A percentile compares a stretch with the other conserved stretches of the same genome.
Conservation (phyloP, 2,113 vertebrate genomes). For the Pandion haliaetus region DNA sequence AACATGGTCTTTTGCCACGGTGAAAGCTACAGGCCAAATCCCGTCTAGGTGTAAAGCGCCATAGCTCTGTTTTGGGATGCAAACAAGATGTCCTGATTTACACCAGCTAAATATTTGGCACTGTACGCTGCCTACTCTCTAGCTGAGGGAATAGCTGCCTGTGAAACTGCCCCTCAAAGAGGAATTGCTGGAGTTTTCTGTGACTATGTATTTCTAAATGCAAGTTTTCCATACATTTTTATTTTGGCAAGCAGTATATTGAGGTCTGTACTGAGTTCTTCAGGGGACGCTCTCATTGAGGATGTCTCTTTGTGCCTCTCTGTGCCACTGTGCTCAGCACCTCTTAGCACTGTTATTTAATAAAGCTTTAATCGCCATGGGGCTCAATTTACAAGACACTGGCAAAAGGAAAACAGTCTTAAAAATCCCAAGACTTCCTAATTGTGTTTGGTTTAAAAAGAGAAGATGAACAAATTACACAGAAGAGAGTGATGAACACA, state of each 20-base stretch:
- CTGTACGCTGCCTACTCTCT: neutral
- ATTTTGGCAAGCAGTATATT: neutral
- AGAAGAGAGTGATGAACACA: neutral
- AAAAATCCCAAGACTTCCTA: neutral
- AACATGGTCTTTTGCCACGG: neutral
- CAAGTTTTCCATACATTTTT: neutral
- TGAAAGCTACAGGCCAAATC: neutral
- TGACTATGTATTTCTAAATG: neutral
- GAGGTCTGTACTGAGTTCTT: neutral
- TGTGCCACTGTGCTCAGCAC: neutral
- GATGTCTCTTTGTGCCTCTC: neutral
- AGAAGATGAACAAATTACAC: neutral
- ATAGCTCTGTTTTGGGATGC: neutral
- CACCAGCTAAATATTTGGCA: neutral
- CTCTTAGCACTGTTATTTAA: neutral
- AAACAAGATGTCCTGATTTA: neutral
- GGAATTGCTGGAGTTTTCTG: neutral
- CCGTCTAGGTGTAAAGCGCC: neutral
- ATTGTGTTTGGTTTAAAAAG: neutral
- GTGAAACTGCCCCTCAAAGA: neutral
- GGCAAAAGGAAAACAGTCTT: neutral
- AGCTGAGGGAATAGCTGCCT: neutral
- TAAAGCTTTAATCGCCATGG: neutral
- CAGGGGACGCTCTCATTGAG: fast-evolving
- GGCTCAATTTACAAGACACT: neutral